phyloP scores from a whole-genome alignment of 2,888 invertebrate genomes.

The Bhutanitis thaidina region DNA sequence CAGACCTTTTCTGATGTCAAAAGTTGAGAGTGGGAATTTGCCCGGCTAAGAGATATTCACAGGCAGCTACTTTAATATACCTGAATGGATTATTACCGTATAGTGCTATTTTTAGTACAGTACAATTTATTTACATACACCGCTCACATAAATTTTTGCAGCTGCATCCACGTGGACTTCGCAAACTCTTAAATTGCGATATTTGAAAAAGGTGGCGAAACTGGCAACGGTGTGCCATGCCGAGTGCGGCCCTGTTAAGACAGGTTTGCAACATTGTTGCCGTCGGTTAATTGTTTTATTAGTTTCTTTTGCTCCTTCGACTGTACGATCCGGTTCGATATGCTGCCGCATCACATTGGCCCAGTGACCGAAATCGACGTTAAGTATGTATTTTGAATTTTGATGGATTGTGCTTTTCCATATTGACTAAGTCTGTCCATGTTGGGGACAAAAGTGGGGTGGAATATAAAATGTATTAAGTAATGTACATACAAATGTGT shows the following conservation, averaged over 20 bases:
- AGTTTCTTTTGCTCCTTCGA: constrained; percentile 21
- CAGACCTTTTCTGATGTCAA: no score
- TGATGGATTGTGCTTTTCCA: no score
- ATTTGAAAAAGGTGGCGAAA: background rate
- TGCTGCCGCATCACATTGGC: constrained; percentile 41
- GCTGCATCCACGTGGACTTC: background rate
- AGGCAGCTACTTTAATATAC: background rate
- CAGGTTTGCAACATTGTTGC: constrained; percentile 18
- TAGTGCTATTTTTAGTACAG: no score
- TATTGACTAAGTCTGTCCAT: no score
- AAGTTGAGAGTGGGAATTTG: no score
- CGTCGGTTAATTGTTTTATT: constrained; percentile 17
- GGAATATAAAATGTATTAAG: no score
- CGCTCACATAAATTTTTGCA: background rate
- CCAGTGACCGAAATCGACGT: constrained; percentile 33
- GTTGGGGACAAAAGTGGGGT: no score
- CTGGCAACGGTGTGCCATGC: background rate
- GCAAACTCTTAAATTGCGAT: constrained; percentile 1
- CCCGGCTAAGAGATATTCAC: no score
- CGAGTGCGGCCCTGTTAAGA: constrained; percentile 9
- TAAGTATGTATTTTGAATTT: background rate
- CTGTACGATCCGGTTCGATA: constrained; percentile 37
- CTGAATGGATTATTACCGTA: background rate
- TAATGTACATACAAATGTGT: no score
- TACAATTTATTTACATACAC: background rate